Conservation (phyloP, 2,113 vertebrate species). For the Meles meles region DNA sequence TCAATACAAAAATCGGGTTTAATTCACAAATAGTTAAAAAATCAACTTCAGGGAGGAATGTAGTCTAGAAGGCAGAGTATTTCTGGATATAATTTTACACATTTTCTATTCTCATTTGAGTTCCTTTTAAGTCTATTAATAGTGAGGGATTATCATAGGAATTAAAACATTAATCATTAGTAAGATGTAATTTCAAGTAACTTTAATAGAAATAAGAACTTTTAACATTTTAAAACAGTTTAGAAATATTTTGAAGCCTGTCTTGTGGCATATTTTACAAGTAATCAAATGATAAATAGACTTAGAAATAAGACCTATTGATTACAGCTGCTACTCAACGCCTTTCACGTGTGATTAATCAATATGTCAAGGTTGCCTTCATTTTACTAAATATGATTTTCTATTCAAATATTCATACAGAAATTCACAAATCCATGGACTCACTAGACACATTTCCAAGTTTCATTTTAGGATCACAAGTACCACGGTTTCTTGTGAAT, state of each 20-base stretch:
- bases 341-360: background rate
- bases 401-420: background rate
- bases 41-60: background rate
- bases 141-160: background rate
- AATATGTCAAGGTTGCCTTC: background rate
- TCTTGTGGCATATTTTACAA: background rate
- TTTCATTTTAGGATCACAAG: background rate
- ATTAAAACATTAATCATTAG: background rate
- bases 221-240: background rate
- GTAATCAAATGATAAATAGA: background rate
- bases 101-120: slow-evolving; percentile 1
- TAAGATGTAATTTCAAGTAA: background rate
- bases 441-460: background rate
- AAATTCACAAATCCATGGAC: background rate
- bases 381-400: background rate
- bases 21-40: slow-evolving; percentile 35
- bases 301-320: background rate
- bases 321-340: background rate
- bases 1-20: background rate
- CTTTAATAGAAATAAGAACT: background rate
- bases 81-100: slow-evolving; percentile 1
- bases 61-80: background rate
- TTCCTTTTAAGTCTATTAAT: background rate
- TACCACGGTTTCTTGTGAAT: background rate
- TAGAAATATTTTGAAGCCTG: background rate